A percentile compares a stretch with the other conserved stretches of the same genome.
phyloP scores from a whole-genome alignment of 2,797 vertebrate genomes.

The Pantherophis vulpinus region DNA sequence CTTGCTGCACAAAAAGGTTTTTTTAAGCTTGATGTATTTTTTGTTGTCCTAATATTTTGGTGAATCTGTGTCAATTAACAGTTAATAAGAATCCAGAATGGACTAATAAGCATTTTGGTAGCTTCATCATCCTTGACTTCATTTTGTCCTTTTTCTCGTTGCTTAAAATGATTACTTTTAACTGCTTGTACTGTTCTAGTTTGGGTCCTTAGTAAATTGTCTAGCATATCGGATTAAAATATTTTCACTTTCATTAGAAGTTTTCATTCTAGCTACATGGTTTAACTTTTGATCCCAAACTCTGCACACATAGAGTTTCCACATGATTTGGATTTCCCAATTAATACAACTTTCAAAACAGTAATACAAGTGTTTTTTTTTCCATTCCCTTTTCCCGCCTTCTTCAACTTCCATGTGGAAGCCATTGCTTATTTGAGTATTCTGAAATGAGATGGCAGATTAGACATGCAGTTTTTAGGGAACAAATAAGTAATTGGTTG shows the following conservation, averaged over 20 bases:
- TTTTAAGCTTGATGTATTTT: constrained; percentile 17
- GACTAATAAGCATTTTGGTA: neutral
- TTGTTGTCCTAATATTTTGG: constrained; percentile 34
- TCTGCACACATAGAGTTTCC: neutral
- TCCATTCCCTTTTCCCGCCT: neutral
- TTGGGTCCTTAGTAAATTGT: neutral
- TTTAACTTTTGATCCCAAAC: neutral
- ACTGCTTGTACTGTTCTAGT: neutral
- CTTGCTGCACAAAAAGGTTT: constrained; percentile 19
- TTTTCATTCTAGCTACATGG: constrained; percentile 19
- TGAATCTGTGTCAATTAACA: constrained; percentile 16
- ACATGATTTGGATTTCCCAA: neutral
- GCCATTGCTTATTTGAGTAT: neutral
- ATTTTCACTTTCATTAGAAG: neutral
- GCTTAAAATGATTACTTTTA: neutral
- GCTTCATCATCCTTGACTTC: constrained; percentile 1
- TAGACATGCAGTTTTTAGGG: neutral
- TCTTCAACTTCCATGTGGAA: neutral
- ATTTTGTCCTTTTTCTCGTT: neutral
- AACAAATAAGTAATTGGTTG: neutral
- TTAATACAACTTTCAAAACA: neutral
- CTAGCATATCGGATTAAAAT: neutral
- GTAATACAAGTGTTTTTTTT: neutral
- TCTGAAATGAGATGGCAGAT: neutral
- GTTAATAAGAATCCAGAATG: neutral